phyloP scores from a whole-genome alignment of 1,140 invertebrate genomes.

The Arion vulgaris region DNA sequence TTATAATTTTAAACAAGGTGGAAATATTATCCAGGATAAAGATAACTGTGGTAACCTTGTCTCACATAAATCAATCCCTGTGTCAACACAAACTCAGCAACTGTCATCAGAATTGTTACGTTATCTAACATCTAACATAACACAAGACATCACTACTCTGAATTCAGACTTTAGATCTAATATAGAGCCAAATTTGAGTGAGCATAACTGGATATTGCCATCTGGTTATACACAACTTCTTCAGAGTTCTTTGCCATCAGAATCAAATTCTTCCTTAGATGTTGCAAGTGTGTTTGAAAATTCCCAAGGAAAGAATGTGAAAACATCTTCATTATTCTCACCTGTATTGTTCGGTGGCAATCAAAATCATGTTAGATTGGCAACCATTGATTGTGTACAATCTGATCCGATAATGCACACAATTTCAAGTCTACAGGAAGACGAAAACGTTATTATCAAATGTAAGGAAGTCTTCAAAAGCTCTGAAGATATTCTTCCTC shows the following conservation, averaged over 20 bases:
- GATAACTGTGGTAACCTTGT: background rate
- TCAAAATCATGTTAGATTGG: background rate
- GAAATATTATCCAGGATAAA: background rate
- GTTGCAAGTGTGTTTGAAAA: background rate
- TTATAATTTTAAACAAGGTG: background rate
- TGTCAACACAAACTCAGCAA: background rate
- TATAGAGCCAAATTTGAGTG: background rate
- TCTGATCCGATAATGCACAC: background rate
- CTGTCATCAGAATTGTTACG: background rate
- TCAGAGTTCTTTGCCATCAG: background rate
- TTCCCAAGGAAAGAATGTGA: background rate
- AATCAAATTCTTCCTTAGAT: background rate
- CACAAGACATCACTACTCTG: background rate
- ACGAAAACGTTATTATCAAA: background rate
- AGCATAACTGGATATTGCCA: background rate
- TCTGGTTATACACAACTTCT: background rate
- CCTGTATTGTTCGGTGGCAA: background rate
- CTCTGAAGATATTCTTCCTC: background rate
- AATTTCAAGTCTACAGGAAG: background rate
- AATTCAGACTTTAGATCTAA: background rate
- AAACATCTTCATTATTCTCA: background rate
- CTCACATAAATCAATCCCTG: background rate
- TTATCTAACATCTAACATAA: background rate
- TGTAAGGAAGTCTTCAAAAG: background rate
- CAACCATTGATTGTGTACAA: background rate